A percentile compares a stretch with the other conserved stretches of the same genome.
These are phyloP conservation scores for Lepidocyrtinus sp. DNA, from an alignment of 2,888 invertebrate genomes.

Conservation along the genomic window DNA sequence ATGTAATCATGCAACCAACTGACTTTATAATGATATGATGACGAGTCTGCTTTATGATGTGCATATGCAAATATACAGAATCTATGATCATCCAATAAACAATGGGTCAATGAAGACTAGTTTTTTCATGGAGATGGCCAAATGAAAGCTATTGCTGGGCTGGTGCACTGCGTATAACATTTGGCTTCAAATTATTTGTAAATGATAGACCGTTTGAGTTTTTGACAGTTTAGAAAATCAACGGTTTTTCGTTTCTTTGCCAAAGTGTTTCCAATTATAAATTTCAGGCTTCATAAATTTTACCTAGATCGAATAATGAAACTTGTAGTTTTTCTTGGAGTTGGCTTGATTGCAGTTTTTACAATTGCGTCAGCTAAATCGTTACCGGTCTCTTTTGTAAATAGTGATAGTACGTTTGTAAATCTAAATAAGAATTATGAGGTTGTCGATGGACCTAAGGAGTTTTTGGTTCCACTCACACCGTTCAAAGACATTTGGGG, in stretches of 20 bases:
- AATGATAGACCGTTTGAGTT: slow-evolving; percentile 44
- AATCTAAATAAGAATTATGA: slow-evolving; percentile 18
- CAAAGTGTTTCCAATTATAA: too few species aligned
- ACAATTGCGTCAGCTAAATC: not conserved
- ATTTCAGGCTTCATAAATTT: too few species aligned
- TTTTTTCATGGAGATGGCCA: slow-evolving; percentile 22
- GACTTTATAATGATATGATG: too few species aligned
- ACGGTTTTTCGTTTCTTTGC: slow-evolving; percentile 41
- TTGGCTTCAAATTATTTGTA: slow-evolving; percentile 27
- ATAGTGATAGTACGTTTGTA: slow-evolving; percentile 7
- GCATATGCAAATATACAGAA: not conserved
- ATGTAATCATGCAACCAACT: not conserved
- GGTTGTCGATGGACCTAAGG: slow-evolving; percentile 39
- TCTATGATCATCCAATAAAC: not conserved
- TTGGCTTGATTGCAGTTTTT: not conserved
- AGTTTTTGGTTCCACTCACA: slow-evolving; percentile 34
- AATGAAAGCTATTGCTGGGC: slow-evolving; percentile 23
- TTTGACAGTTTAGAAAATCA: not conserved
- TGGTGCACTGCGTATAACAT: slow-evolving; percentile 53
- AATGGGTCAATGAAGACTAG: slow-evolving; percentile 42
- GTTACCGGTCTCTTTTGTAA: not conserved
- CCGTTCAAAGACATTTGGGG: not conserved
- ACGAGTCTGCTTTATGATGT: not conserved
- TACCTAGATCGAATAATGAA: not conserved
- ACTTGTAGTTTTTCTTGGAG: not conserved